These are phyloP conservation scores for Acropora tenuis DNA, from an alignment of 64 coral and sea anemone genomes.

Conservation along the genomic window DNA sequence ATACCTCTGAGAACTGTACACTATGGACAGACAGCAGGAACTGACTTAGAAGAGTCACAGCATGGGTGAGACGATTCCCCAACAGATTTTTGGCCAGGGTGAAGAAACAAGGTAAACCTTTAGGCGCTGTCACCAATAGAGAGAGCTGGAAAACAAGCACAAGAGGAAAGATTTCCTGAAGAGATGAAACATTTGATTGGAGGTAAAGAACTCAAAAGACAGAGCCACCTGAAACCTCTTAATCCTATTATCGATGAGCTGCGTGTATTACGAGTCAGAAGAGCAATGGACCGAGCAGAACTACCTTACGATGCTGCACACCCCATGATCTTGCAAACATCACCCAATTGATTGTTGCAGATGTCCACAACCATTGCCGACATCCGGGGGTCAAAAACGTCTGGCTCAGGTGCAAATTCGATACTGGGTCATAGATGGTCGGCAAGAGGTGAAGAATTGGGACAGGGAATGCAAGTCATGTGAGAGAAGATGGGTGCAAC, in stretches of 20 bases:
- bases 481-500: background rate
- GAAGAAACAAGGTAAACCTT: background rate
- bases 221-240: too few species aligned
- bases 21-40: slow-evolving; percentile 69
- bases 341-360: background rate
- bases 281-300: background rate
- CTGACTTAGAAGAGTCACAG: slow-evolving; percentile 4
- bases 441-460: background rate
- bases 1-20: background rate
- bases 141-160: slow-evolving; percentile 37
- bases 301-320: background rate
- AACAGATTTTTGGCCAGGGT: slow-evolving; percentile 1
- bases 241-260: background rate
- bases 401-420: background rate
- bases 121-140: background rate
- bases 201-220: too few species aligned
- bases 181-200: background rate
- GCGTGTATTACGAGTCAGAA: slow-evolving; percentile 20
- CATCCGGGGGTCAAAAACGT: slow-evolving; percentile 47
- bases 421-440: slow-evolving; percentile 28
- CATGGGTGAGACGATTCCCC: slow-evolving; percentile 36
- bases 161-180: slow-evolving; percentile 27
- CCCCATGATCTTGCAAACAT: background rate
- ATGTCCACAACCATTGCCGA: background rate
- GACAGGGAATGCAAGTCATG: slow-evolving; percentile 10